phyloP scores from a whole-genome alignment of 2,888 invertebrate species.

The Scaeva pyrastri region DNA sequence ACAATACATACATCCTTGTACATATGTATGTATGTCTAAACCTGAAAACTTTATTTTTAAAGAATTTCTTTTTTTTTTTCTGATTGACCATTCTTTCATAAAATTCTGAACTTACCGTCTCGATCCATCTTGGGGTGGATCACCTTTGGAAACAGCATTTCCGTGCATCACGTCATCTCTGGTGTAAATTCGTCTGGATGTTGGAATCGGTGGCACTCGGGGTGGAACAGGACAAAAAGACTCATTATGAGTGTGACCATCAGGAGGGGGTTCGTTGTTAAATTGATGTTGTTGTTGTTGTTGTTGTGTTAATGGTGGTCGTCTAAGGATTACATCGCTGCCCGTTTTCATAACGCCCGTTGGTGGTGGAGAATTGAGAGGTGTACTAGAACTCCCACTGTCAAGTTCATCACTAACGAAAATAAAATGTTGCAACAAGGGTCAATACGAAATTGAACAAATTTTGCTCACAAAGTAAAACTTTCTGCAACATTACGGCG shows the following conservation, averaged over 20 bases:
- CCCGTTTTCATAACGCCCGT: slow-evolving; percentile 23
- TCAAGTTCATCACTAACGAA: slow-evolving; percentile 75
- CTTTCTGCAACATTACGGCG: slow-evolving; percentile 76
- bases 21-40: too few relatives aligned
- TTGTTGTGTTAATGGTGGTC: not conserved
- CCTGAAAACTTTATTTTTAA: too few relatives aligned
- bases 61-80: too few relatives aligned
- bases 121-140: slow-evolving; percentile 79
- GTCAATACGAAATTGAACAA: too few relatives aligned
- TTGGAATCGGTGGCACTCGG: slow-evolving; percentile 46
- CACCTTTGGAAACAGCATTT: slow-evolving; percentile 88
- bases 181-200: slow-evolving; percentile 85
- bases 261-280: slow-evolving; percentile 30
- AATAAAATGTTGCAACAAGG: not conserved
- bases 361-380: slow-evolving; percentile 74
- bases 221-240: slow-evolving; percentile 8
- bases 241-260: slow-evolving; percentile 45
- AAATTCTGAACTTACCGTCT: slow-evolving; percentile 42
- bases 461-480: slow-evolving; percentile 63
- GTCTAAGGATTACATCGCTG: slow-evolving; percentile 32
- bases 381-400: slow-evolving; percentile 73
- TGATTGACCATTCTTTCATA: not conserved
- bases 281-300: slow-evolving; percentile 16
- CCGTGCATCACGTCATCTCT: slow-evolving; percentile 91
- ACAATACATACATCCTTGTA: too few relatives aligned